Evolutionary conservation across 1,140 invertebrate genomes (phyloP).

Genomic region (Heliconius congener): DNA sequence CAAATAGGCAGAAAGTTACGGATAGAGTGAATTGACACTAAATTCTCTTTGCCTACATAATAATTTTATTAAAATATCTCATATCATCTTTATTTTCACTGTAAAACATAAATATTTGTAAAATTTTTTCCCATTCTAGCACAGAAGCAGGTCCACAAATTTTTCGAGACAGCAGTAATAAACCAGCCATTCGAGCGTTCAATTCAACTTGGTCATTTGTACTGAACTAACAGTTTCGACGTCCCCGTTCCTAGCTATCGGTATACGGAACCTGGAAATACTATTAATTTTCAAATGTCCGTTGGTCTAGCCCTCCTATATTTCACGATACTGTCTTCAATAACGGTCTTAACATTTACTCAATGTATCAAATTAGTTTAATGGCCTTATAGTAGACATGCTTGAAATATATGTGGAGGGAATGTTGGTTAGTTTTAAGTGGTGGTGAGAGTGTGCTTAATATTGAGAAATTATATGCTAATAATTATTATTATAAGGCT

Average conservation of each 20-base stretch:
- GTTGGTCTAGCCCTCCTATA: slow-evolving; percentile 7
- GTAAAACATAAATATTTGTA: not conserved
- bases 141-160: slow-evolving; percentile 2
- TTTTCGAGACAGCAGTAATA: slow-evolving; percentile 7
- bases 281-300: slow-evolving; percentile 12
- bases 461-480: too few relatives aligned
- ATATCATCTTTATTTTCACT: not conserved
- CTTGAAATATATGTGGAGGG: not conserved
- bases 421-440: not conserved
- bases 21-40: too few relatives aligned
- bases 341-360: not conserved
- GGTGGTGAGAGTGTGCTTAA: not conserved
- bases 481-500: too few relatives aligned
- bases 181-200: slow-evolving; percentile 5
- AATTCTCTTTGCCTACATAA: not conserved
- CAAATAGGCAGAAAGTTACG: too few relatives aligned
- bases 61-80: not conserved
- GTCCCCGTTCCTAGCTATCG: slow-evolving; percentile 9
- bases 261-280: not conserved
- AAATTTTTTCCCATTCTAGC: not conserved
- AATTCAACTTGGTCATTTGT: slow-evolving; percentile 14
- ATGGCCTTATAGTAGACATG: slow-evolving; percentile 3
- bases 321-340: slow-evolving; percentile 15
- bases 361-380: slow-evolving; percentile 14
- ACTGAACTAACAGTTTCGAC: slow-evolving; percentile 11